Evolutionary conservation across 2,888 invertebrate species (phyloP).

Genomic region (Athalia cordata): DNA sequence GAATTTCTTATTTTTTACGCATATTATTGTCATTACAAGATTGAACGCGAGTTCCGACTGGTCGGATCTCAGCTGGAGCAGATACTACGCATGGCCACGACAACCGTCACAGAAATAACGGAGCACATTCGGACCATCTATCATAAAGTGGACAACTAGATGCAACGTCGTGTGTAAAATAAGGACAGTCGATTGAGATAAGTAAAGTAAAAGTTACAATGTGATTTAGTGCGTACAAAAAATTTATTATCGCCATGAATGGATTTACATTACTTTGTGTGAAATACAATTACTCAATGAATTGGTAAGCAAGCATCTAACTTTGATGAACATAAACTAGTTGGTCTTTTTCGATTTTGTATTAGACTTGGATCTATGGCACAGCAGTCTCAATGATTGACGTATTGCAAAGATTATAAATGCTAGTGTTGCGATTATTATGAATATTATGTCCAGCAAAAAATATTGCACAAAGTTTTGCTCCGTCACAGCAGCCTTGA

Average conservation of each 20-base stretch:
- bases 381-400: neutral
- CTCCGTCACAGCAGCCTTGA: constrained; percentile 24
- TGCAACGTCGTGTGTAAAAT: neutral
- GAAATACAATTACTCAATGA: neutral
- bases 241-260: neutral
- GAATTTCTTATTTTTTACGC: neutral
- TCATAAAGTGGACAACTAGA: constrained; percentile 17
- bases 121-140: constrained; percentile 75
- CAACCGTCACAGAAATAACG: constrained; percentile 74
- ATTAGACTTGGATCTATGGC: neutral
- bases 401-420: constrained; percentile 2
- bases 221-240: neutral
- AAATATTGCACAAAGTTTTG: constrained; percentile 26
- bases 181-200: neutral
- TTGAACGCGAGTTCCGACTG: constrained; percentile 72
- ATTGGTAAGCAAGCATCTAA: neutral
- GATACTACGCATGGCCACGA: constrained; percentile 76
- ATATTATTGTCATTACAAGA: constrained; percentile 43
- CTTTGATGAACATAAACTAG: neutral
- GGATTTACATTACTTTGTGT: neutral
- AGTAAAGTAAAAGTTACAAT: too few species aligned
- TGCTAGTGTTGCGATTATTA: neutral
- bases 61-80: constrained; percentile 65
- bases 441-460: constrained; percentile 21
- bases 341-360: constrained; percentile 18